Percentiles rank a stretch among this genome's conserved stretches.
phyloP scores from a whole-genome alignment of 2,888 invertebrate genomes.

The Eumerus sabulonum region DNA sequence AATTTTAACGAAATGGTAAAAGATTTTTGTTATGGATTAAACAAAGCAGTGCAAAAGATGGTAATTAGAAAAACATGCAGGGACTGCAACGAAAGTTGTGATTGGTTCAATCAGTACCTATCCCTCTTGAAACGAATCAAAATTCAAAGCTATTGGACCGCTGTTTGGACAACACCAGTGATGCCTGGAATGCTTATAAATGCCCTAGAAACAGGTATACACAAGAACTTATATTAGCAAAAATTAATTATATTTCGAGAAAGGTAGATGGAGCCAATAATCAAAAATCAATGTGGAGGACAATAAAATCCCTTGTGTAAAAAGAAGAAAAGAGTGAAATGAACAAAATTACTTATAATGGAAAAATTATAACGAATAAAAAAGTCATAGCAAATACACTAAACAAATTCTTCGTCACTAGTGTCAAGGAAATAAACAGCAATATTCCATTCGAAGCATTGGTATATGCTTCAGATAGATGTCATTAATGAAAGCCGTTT shows the following conservation, averaged over 20 bases:
- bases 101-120: constrained; percentile 5
- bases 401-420: constrained; percentile 9
- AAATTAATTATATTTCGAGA: constrained; percentile 7
- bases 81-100: not conserved
- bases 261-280: constrained; percentile 2
- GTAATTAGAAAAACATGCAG: not conserved
- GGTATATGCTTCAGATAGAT: too few species aligned
- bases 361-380: constrained; percentile 15
- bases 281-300: too few species aligned
- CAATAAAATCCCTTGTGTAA: constrained; percentile 6
- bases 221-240: constrained; percentile 3
- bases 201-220: constrained; percentile 6
- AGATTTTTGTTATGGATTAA: not conserved
- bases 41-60: too few species aligned
- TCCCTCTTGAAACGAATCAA: not conserved
- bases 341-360: constrained; percentile 1
- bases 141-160: constrained; percentile 2
- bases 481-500: constrained; percentile 1
- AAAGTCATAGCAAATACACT: not conserved
- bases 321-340: constrained; percentile 2
- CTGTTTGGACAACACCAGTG: constrained; percentile 2
- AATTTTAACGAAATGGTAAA: not conserved
- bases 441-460: not conserved
- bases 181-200: not conserved
- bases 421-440: constrained; percentile 4